Base-by-base conservation (phyloP, 2,888 invertebrate species). In the Caenorhabditis sinica region DNA sequence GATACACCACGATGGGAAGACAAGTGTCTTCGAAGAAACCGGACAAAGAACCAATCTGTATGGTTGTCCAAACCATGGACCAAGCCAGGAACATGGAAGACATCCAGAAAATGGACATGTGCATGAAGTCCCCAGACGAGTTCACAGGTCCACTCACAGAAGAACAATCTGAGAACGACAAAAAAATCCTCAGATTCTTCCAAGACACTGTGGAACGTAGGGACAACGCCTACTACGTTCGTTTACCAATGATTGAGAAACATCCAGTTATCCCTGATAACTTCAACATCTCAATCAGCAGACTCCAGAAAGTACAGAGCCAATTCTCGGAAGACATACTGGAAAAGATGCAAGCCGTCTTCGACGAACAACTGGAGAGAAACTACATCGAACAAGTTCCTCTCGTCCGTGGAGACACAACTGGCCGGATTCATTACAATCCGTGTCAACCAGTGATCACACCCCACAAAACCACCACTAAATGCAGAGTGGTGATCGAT, bases 1-100 rank as follows among this genome's bases (percentile, higher is more conserved):
- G 61, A 15, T 40, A 40, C 40, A 63, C 61, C 2, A 63, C 61
- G 4, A 40, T 63, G 9, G 61, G 61, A 25, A 33, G 71, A 71
- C 40, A 58, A 3, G 11, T 71, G 71, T n/a, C n/a, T n/a, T n/a
- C 20, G 33, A 30, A 15, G 40, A n/a, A 6, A 71, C 5, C 33
- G 9, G 6, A 30, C 40, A 17, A n/a, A 28, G 15, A 20, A 53
- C 11, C n/a, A 45, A 45, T 45, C 45, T 11, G 11, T 17, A 45
- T 45, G 45, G 17, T 17, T 6, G 15, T 45, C 45, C 11, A 45
- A 17, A 11, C 45, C 6, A 36, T 20, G 4, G 65, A 43, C 23
- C 5, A 2, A 25, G 63, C 8, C 2, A 23, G 65, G 33, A 33
- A 45, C 11, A 17, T 23, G 11, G 65, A 65, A 11, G 65, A 65